Base-by-base conservation (phyloP, 2,113 vertebrate species). In the Corythoichthys haematopterus region DNA sequence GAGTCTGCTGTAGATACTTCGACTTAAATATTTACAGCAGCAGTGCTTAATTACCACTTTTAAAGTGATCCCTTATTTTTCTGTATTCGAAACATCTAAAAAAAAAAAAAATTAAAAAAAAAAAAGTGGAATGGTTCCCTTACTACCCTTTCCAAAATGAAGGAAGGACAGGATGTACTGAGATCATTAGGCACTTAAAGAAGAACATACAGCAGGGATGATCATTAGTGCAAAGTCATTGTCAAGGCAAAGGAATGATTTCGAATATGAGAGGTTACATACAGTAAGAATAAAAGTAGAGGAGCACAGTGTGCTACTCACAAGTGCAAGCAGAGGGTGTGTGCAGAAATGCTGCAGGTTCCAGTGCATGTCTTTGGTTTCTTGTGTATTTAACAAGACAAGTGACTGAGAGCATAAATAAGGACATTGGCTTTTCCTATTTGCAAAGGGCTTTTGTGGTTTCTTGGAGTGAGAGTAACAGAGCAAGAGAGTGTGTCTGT, bases 341-440 rank as follows among this genome's bases (percentile, higher is more conserved):
- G 20, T 71, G 80, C 84, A 83, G 87, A 77, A 77, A 76, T 84
- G 81, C 81, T 45, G 60, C 46, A 47, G 70, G 60, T 88, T 90
- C 89, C 90, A 91, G 89, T 91, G 91, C 87, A 88, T 89, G 80
- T 86, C 80, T 85, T 88, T 88, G 85, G 85, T 85, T 69, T 79
- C n/a, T 68, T 58, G 40, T 66, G 60, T 46, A 60, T 33, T 72
- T 74, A 73, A 70, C 8, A 28, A 64, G 48, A 62, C 51, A 71
- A 37, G 68, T 33, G 57, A 65, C 13, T 8, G 59, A 69, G 40
- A 77, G 46, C 65, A 68, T 64, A 10, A 36, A 14, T 36, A 14
- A 7, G 33, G 35, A 46, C 3, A 47, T 33, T 5, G 55, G 33
- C 2, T 12, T 56, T 35, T 56, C 10, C 5, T 4, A 33, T 12